Evolutionary conservation across 1,140 invertebrate species (phyloP).

Genomic region (Drosophila dunni): DNA sequence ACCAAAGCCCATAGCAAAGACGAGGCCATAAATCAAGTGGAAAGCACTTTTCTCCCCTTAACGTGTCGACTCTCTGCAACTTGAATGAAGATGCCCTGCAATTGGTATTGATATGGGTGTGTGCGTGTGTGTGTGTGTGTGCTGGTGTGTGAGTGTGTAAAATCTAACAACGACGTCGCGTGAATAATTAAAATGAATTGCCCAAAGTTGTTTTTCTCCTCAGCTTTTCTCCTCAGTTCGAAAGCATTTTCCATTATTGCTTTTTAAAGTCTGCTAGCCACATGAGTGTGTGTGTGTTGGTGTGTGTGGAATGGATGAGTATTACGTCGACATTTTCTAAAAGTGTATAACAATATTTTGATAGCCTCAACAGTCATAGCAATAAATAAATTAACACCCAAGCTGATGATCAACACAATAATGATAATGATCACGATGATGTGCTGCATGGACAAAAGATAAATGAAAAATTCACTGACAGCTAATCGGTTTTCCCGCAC

Average conservation of each 20-base stretch:
- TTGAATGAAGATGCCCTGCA: conserved; percentile 14
- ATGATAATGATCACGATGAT: conserved; percentile 6
- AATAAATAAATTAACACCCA: conserved; percentile 76
- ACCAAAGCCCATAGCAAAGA: conserved; percentile 40
- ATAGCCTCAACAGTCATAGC: conserved; percentile 60
- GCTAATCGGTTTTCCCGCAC: conserved; percentile 36
- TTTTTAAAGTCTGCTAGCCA: conserved; percentile 66
- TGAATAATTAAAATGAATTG: conserved; percentile 83
- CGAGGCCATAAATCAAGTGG: conserved; percentile 73
- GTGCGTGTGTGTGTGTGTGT: conserved; percentile 17
- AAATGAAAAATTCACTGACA: conserved; percentile 56
- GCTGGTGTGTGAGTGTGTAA: conserved; percentile 54
- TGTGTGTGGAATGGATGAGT: conserved; percentile 21
- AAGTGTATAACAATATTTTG: conserved; percentile 64
- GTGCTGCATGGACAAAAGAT: conserved; percentile 28
- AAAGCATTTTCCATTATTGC: conserved; percentile 61
- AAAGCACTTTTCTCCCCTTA: conserved; percentile 41
- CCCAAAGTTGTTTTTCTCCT: conserved; percentile 39
- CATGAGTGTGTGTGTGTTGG: conserved; percentile 12
- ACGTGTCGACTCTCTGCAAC: not conserved
- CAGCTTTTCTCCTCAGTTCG: not conserved
- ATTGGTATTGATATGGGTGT: conserved; percentile 43
- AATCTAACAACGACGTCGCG: conserved; percentile 66
- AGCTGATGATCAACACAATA: conserved; percentile 22
- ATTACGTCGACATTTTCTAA: conserved; percentile 16